A percentile compares a stretch with the other conserved stretches of the same genome.
Conservation (phyloP, 1,140 invertebrate genomes). For the Drosophila sproati region DNA sequence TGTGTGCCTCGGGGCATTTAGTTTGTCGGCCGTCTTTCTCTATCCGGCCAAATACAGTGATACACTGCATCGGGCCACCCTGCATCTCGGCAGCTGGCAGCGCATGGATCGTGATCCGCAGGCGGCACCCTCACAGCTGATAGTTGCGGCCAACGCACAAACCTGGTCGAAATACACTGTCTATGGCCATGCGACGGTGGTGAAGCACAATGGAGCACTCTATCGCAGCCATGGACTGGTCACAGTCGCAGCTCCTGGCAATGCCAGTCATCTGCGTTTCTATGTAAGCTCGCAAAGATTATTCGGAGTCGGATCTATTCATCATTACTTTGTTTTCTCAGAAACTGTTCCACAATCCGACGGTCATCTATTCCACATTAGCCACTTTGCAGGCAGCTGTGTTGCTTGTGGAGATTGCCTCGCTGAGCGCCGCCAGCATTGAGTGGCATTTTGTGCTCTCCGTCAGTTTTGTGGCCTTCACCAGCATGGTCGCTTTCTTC, state of each 20-base stretch:
- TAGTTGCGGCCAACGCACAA: constrained; percentile 62
- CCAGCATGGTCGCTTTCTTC: constrained; percentile 96
- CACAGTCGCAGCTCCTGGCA: constrained; percentile 92
- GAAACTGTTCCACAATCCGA: constrained; percentile 95
- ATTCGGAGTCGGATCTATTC: no score
- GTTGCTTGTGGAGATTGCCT: constrained; percentile 91
- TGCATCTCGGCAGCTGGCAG: constrained; percentile 95
- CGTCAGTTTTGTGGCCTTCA: constrained; percentile 92
- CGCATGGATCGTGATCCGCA: constrained; percentile 85
- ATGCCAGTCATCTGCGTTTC: constrained; percentile 92
- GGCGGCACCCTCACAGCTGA: constrained; percentile 45
- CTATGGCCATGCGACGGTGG: constrained; percentile 92
- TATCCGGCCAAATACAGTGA: constrained; percentile 91
- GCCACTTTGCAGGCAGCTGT: constrained; percentile 90
- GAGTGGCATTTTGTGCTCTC: constrained; percentile 97
- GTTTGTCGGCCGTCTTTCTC: constrained; percentile 92
- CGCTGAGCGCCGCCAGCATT: constrained; percentile 89
- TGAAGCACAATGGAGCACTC: constrained; percentile 91
- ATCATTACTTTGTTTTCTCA: constrained; percentile 85
- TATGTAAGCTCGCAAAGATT: constrained; percentile 88
- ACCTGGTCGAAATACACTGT: constrained; percentile 90
- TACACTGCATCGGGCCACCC: constrained; percentile 93
- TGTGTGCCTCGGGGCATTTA: constrained; percentile 93
- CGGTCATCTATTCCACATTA: constrained; percentile 90
- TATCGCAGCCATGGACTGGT: constrained; percentile 92